These are phyloP conservation scores for Heliconius charithonia DNA, from an alignment of 2,888 invertebrate species.

Conservation along the genomic window DNA sequence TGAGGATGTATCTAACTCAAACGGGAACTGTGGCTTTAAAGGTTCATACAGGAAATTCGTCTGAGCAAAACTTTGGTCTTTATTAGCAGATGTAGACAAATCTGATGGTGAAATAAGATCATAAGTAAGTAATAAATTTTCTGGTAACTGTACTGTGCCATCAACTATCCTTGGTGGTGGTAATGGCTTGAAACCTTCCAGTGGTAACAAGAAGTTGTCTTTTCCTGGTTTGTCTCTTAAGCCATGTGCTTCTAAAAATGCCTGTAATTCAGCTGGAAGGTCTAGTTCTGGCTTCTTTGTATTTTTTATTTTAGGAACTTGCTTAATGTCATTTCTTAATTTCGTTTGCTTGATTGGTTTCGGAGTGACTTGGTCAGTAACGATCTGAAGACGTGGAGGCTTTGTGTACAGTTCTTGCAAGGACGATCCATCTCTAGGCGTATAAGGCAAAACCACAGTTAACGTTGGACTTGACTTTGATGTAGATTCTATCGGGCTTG, in stretches of 20 bases:
- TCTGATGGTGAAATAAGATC: constrained; percentile 68
- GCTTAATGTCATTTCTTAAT: constrained; percentile 55
- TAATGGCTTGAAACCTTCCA: constrained; percentile 77
- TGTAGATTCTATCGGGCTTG: constrained; percentile 59
- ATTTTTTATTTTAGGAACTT: constrained; percentile 58
- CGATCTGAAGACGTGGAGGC: constrained; percentile 85
- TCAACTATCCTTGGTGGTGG: constrained; percentile 72
- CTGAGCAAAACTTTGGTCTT: constrained; percentile 54
- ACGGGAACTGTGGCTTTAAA: constrained; percentile 67
- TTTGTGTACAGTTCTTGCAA: constrained; percentile 87
- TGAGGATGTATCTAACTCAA: constrained; percentile 73
- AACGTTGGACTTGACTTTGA: constrained; percentile 74
- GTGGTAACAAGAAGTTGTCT: constrained; percentile 72
- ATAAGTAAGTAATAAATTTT: constrained; percentile 74
- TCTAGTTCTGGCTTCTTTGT: constrained; percentile 60
- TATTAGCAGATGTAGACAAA: constrained; percentile 53
- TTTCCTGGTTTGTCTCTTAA: constrained; percentile 68
- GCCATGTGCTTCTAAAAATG: constrained; percentile 74
- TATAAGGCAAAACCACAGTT: constrained; percentile 87
- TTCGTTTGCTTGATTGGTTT: constrained; percentile 57
- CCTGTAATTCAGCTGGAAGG: constrained; percentile 70
- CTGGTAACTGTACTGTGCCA: constrained; percentile 72
- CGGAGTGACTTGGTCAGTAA: constrained; percentile 68
- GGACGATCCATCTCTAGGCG: constrained; percentile 81
- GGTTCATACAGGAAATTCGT: constrained; percentile 73